Percentiles rank a stretch among this genome's conserved stretches.
These are phyloP conservation scores for Arenicola marina DNA, from an alignment of 2,888 invertebrate species.

Conservation along the genomic window DNA sequence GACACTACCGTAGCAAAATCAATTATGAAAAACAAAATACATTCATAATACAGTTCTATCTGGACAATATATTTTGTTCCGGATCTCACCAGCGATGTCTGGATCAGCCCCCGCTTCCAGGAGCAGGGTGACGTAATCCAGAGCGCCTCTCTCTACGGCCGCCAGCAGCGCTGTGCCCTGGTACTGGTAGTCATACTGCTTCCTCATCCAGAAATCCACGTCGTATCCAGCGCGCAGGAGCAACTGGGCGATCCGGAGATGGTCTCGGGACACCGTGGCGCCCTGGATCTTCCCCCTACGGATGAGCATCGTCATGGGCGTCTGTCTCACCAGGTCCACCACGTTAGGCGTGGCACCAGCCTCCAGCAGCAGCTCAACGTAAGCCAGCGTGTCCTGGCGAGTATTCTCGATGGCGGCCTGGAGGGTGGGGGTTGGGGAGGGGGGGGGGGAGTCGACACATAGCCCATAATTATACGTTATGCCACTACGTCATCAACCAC, in stretches of 20 bases:
- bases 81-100: conserved; percentile 17
- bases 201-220: conserved; percentile 2
- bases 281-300: neutral
- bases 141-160: conserved; percentile 14
- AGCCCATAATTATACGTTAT: too few species aligned
- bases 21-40: neutral
- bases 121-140: conserved; percentile 12
- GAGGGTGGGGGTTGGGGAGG: too few species aligned
- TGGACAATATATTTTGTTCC: neutral
- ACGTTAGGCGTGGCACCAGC: conserved; percentile 42
- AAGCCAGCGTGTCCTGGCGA: conserved; percentile 8
- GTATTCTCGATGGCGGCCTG: conserved; percentile 36
- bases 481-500: too few species aligned
- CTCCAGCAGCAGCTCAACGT: conserved; percentile 38
- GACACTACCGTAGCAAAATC: neutral
- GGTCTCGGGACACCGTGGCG: neutral
- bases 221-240: conserved; percentile 10
- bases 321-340: conserved; percentile 40
- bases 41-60: neutral
- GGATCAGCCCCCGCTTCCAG: conserved; percentile 23
- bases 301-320: conserved; percentile 44
- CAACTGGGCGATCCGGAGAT: conserved; percentile 1
- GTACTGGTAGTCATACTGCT: neutral
- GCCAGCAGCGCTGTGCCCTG: conserved; percentile 19
- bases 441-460: too few species aligned